Base-by-base conservation (phyloP, 2,113 vertebrate species). In the Cygnus buccinator region DNA sequence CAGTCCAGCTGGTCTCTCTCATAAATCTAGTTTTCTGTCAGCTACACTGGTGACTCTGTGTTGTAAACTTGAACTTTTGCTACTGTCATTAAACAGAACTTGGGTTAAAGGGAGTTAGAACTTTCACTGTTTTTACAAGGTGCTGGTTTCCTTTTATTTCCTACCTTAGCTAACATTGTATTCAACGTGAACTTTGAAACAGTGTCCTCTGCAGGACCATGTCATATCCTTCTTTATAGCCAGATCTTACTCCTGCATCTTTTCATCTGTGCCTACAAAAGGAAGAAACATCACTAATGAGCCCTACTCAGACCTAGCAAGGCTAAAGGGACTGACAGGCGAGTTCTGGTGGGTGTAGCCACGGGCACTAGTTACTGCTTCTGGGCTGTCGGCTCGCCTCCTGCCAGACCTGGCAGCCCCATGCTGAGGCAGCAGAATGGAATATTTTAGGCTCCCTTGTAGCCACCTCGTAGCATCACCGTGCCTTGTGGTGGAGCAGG, bases 151-250 rank as follows among this genome's bases (percentile, higher is more conserved):
- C 67, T 74, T 87, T 94, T 43, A 68, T 72, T 82, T 87, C 22
- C 22, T 59, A 29, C 39, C n/a, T 75, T 61, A 65, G 62, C 5
- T 5, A 80, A 84, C 77, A 26, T 68, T 33, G 25, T 23, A 74
- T 88, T 89, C 89, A 80, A 82, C 61, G 58, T 85, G 46, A 84
- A 77, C 86, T 96, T 95, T 62, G 57, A 63, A 96, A 84, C 25
- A 61, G 29, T 67, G 39, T 80, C 18, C 63, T 68, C n/a, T 75
- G 43, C 9, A 14, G 70, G 90, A 48, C 61, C 41, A 6, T 5
- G 26, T 46, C 31, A n/a, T 17, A 33, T 61, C 87, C 35, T 59
- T 89, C 41, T 55, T 15, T 63, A 35, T 31, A 77, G 71, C 52
- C 87, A 87, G 82, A 37, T 81, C 28, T 93, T 68, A 65, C 25